A percentile compares a stretch with the other conserved stretches of the same genome.
phyloP scores from a whole-genome alignment of 2,113 vertebrate species.

The Physeter macrocephalus region DNA sequence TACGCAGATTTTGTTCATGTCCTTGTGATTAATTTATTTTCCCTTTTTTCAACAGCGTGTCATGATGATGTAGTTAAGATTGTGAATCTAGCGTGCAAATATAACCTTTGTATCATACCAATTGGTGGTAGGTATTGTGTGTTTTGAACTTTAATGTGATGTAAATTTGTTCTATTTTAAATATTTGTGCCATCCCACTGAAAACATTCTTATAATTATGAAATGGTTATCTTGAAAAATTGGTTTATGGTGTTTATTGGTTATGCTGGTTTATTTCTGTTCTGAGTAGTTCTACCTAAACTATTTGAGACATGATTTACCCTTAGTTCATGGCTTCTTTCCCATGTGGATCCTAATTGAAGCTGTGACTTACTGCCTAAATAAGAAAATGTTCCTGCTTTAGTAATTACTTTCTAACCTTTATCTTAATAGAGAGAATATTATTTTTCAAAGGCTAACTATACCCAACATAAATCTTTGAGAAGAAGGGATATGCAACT shows the following conservation, averaged over 20 bases:
- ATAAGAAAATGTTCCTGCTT: constrained; percentile 21
- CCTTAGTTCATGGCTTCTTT: neutral
- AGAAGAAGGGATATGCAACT: neutral
- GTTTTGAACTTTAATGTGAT: constrained; percentile 54
- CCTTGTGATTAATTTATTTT: constrained; percentile 47
- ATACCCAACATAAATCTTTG: neutral
- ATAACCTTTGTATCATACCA: constrained; percentile 96
- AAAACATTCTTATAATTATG: constrained; percentile 27
- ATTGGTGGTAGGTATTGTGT: constrained; percentile 90
- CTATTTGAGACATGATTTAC: neutral
- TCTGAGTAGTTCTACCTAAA: neutral
- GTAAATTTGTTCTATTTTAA: constrained; percentile 15
- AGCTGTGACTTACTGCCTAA: neutral
- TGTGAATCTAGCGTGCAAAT: constrained; percentile 95
- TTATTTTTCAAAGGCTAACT: constrained; percentile 31
- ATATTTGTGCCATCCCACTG: neutral
- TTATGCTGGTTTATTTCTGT: neutral
- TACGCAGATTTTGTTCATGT: constrained; percentile 24
- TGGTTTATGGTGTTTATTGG: neutral
- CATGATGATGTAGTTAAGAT: constrained; percentile 96
- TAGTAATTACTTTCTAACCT: constrained; percentile 27
- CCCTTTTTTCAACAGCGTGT: constrained; percentile 83
- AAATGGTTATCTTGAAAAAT: neutral
- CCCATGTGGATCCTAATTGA: neutral
- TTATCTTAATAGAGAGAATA: constrained; percentile 28